These are phyloP conservation scores for Phortica magna DNA, from an alignment of 2,888 invertebrate genomes.

Conservation along the genomic window DNA sequence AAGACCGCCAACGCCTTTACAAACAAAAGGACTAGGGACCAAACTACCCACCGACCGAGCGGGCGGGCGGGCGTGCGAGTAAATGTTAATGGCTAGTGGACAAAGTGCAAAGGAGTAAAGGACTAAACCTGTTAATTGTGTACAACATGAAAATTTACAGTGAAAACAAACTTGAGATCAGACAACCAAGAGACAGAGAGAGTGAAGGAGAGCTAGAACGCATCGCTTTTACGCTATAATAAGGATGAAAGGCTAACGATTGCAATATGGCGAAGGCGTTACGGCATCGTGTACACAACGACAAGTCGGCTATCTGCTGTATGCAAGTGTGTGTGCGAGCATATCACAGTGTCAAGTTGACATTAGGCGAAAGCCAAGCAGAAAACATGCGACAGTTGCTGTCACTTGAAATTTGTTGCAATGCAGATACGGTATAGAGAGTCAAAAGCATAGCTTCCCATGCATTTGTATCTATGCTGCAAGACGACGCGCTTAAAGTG, in stretches of 20 bases:
- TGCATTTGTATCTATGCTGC: not conserved
- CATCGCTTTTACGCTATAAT: too few relatives aligned
- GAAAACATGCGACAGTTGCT: constrained; percentile 7
- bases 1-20: constrained; percentile 19
- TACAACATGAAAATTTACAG: constrained; percentile 68
- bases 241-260: constrained; percentile 17
- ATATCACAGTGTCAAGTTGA: constrained; percentile 13
- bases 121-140: constrained; percentile 63
- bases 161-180: constrained; percentile 55
- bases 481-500: too few relatives aligned
- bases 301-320: not conserved
- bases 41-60: too few relatives aligned
- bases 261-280: constrained; percentile 45
- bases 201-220: too few relatives aligned
- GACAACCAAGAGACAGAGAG: constrained; percentile 31
- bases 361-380: constrained; percentile 24
- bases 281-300: constrained; percentile 36
- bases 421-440: not conserved
- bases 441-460: not conserved
- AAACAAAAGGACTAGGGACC: constrained; percentile 32
- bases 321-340: not conserved
- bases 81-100: constrained; percentile 6
- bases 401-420: not conserved
- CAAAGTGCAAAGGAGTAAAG: constrained; percentile 33
- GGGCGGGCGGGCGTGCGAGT: constrained; percentile 28